These are phyloP conservation scores for Rhinogobius similis DNA, from an alignment of 2,113 vertebrate species.

Conservation along the genomic window DNA sequence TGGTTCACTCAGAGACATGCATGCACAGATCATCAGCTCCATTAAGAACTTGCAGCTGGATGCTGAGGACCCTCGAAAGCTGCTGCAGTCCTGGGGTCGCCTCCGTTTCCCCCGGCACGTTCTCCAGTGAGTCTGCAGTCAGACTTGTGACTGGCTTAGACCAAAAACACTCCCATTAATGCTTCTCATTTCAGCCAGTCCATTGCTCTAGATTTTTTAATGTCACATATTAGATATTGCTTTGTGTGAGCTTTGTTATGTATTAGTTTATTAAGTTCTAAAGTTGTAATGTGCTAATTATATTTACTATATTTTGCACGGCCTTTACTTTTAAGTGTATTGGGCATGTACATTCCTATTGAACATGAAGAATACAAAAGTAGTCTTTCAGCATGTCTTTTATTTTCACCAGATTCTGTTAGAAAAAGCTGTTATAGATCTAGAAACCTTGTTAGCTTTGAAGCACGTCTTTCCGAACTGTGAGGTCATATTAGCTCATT, in stretches of 20 bases:
- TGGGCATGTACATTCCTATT: neutral
- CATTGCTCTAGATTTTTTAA: slow-evolving; percentile 2
- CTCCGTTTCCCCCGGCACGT: slow-evolving; percentile 86
- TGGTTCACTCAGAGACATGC: slow-evolving; percentile 86
- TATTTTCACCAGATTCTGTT: slow-evolving; percentile 10
- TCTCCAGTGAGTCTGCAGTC: slow-evolving; percentile 89
- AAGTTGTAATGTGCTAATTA: slow-evolving; percentile 31
- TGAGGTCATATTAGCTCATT: slow-evolving; percentile 22
- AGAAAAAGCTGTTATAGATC: neutral
- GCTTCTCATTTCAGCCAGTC: slow-evolving; percentile 1
- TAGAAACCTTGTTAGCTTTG: neutral
- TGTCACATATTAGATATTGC: slow-evolving; percentile 1
- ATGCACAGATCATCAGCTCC: slow-evolving; percentile 95
- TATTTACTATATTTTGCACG: slow-evolving; percentile 42
- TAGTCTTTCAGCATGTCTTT: slow-evolving; percentile 38
- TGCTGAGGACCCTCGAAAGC: slow-evolving; percentile 90
- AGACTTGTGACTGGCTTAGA: slow-evolving; percentile 39
- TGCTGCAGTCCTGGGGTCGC: slow-evolving; percentile 90
- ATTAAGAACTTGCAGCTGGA: slow-evolving; percentile 96
- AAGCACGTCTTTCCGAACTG: slow-evolving; percentile 41
- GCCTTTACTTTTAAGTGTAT: slow-evolving; percentile 6
- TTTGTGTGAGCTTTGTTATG: slow-evolving; percentile 3
- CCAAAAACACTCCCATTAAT: slow-evolving; percentile 32
- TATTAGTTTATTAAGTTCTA: slow-evolving; percentile 17
- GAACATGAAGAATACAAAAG: neutral